These are phyloP conservation scores for Drosophila diplacantha DNA, from an alignment of 2,888 invertebrate genomes.

Conservation along the genomic window DNA sequence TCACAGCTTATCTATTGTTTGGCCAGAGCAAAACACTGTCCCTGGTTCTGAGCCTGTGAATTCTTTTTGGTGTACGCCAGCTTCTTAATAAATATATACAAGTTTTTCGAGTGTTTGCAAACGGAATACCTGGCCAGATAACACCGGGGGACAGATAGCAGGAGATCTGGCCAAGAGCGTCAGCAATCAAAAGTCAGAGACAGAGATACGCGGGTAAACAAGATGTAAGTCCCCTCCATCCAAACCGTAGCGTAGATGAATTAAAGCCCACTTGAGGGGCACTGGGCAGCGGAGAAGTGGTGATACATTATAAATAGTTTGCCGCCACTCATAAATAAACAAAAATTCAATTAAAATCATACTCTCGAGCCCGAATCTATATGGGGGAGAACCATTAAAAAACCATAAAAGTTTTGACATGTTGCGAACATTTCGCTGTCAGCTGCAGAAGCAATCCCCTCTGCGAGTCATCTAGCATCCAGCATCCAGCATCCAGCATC, in stretches of 20 bases:
- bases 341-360: slow-evolving; percentile 53
- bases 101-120: slow-evolving; percentile 32
- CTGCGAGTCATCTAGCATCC: slow-evolving; percentile 15
- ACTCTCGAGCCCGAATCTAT: slow-evolving; percentile 23
- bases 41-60: slow-evolving; percentile 16
- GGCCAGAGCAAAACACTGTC: slow-evolving; percentile 25
- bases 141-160: slow-evolving; percentile 20
- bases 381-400: slow-evolving; percentile 52
- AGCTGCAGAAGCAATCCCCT: slow-evolving; percentile 47
- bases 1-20: slow-evolving; percentile 21
- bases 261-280: background rate
- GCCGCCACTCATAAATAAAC: slow-evolving; percentile 29
- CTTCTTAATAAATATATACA: slow-evolving; percentile 29
- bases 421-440: slow-evolving; percentile 63
- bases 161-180: slow-evolving; percentile 34
- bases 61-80: slow-evolving; percentile 27
- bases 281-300: background rate
- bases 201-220: slow-evolving; percentile 11
- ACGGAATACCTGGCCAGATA: slow-evolving; percentile 31
- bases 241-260: background rate
- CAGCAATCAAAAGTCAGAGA: slow-evolving; percentile 27
- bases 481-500: background rate
- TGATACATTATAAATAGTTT: slow-evolving; percentile 36
- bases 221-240: slow-evolving; percentile 24
- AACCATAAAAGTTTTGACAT: slow-evolving; percentile 60